Evolutionary conservation across 2,797 vertebrate species (phyloP), one percentile per base, ranked within the genome.

Genomic region (Mastacembelus armatus): DNA sequence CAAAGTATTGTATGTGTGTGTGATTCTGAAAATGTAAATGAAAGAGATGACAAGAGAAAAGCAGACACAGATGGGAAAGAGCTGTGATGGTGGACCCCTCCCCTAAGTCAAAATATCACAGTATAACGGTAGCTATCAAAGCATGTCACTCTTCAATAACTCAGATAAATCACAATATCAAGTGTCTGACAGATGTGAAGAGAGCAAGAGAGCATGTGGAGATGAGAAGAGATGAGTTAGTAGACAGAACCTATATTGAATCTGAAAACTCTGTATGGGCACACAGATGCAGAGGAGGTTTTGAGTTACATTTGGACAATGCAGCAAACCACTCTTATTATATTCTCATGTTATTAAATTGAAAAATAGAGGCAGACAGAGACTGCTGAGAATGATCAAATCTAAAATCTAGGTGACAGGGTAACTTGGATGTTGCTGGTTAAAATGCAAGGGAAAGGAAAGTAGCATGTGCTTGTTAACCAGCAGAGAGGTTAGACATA

Each of bases 141-240:
- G 71, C 74, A 40, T 9, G 45, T 27, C 71, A 36, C 74, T 74
- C 45, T 52, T 80, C 62, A 75, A 65, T 76, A 65, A 68, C 63
- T 72, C 49, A 54, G 42, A 72, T 78, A 47, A 49, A 64, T 78
- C 81, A 70, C 57, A 64, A 62, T 77, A 80, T 83, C 77, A 76
- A 74, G 52, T 2, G 32, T 29, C 52, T 80, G 74, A 63, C 67
- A 85, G 65, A 80, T 62, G 55, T 58, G 78, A 66, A 32, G 50
- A 63, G 64, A 38, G 39, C 30, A 43, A 54, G 71, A 26, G 49
- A 63, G 59, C 63, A 32, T 49, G 56, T 29, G 30, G 58, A 70
- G 61, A 72, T 47, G 49, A 67, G 55, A 21, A 57, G 61, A 56
- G 51, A 68, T 48, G 56, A 64, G 30, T 65, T 39, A 54, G 14